Evolutionary conservation across 2,888 invertebrate species (phyloP), one percentile per base, ranked within the genome.

Genomic region (Julus scandinavius): DNA sequence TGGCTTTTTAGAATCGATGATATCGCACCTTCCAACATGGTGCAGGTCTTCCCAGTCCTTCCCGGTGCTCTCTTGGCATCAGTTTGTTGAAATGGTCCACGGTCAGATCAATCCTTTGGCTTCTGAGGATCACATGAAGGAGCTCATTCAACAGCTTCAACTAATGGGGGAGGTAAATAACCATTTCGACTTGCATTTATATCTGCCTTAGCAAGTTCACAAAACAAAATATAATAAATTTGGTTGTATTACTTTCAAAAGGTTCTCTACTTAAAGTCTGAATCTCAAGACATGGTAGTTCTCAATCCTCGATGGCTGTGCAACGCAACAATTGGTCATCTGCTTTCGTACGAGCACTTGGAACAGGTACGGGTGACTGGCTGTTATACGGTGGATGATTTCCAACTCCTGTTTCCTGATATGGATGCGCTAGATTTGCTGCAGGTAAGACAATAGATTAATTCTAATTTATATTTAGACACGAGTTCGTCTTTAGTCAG

Each of bases 341-440:
- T 96, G 85, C 92, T 96, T 88, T 94, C 93, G 89, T 92, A 93
- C 84, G 94, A 94, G 87, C 94, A 94, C 90, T 91, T 93, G 88
- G 91, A 92, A 40, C 92, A 92, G 88, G 93, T 94, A 54, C 93
- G 95, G 58, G 93, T 94, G 11, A 94, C 95, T 20, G 96, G 96
- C 2, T 95, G 95, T 90, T 96, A 95, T 91, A 94, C 95, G 1
- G 92, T 94, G 15, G 95, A 95, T 90, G 96, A 96, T 92, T 95
- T 96, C 91, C 95, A 95, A 92, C 94, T 95, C 80, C 93, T 95
- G 90, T 95, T 94, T 91, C 95, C 95, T 54, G 95, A 95, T 87
- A 94, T 95, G 89, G 96, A 96, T 90, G 95, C 95, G 5, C 92
- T 93, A 88, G 95, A 95, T 90, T 93, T 96, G 90, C 92, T 96